These are phyloP conservation scores for Psittacara wagleri DNA, from an alignment of 2,113 vertebrate species.

Conservation along the genomic window DNA sequence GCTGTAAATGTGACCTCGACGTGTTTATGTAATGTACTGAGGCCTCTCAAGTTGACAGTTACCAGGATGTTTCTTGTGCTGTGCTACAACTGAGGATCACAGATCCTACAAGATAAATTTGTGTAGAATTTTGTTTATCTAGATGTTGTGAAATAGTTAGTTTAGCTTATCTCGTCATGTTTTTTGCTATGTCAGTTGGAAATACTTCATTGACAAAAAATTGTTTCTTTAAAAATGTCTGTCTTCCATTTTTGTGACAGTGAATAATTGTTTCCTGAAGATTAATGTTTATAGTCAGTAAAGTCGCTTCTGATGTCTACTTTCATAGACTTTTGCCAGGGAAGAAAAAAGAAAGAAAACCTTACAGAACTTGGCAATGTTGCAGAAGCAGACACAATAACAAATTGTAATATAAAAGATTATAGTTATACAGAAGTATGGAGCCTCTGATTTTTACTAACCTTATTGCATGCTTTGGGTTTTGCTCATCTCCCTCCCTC, in stretches of 20 bases:
- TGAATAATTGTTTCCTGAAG: background rate
- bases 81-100: background rate
- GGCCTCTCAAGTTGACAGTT: background rate
- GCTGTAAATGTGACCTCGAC: background rate
- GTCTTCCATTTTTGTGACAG: background rate
- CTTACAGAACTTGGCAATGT: background rate
- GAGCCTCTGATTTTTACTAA: background rate
- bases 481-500: background rate
- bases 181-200: background rate
- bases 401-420: background rate
- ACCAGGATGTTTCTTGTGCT: background rate
- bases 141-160: background rate
- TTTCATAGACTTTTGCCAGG: conserved; percentile 2
- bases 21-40: background rate
- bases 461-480: background rate
- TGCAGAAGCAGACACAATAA: background rate
- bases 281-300: background rate
- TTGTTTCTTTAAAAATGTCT: background rate
- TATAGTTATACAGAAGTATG: background rate
- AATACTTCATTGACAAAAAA: background rate
- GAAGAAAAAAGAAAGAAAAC: background rate
- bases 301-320: background rate
- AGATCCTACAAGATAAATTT: background rate
- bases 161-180: background rate
- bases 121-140: background rate